Base-by-base conservation (phyloP, 1,140 invertebrate genomes). In the Periplaneta americana region DNA sequence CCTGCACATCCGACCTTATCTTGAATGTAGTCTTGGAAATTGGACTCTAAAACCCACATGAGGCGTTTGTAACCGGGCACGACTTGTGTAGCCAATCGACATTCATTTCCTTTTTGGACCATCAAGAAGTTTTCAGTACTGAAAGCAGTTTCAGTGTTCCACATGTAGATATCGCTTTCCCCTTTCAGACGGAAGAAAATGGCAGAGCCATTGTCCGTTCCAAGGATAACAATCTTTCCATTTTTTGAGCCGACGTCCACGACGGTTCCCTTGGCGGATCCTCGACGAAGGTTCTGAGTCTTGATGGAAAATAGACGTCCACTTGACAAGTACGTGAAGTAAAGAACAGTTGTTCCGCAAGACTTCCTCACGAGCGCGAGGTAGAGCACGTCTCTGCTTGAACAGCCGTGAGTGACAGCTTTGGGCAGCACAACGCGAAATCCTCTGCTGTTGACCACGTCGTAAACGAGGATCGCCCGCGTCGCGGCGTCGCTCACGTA, bases 401-500 rank as follows among this genome's bases (percentile, higher is more conserved):
- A 82, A 33, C 87, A 86, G 8, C 87, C 89, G 0, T 85, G 82
- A 0, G 88, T 86, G 0, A 92, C 88, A 5, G 79, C 83, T 31
- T 79, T 80, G 2, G 86, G 86, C 17, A 86, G 81, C 6, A 85
- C 83, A 9, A 85, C 85, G 1, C 85, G 78, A 74, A 32, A 83
- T 10, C 92, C 92, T 18, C 87, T 89, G 83, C 88, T 88, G 4
- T 88, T 89, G 32, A 88, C 88, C 1, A 93, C 89, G 83, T 94
- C 92, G 82, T 91, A 93, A 0, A 93, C 92, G 15, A 93, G 86
- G 34, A 94, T 91, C 0, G 92, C 90, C 28, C 91, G 86, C 18
- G 90, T 89, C 1, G 91, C 91, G 2, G 92, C 92, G 86, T 94
- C 93, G 33, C 90, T 91, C 1, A 93, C 88, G 83, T 93, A 93